phyloP scores from a whole-genome alignment of 2,113 vertebrate species.

The Tichodroma muraria region DNA sequence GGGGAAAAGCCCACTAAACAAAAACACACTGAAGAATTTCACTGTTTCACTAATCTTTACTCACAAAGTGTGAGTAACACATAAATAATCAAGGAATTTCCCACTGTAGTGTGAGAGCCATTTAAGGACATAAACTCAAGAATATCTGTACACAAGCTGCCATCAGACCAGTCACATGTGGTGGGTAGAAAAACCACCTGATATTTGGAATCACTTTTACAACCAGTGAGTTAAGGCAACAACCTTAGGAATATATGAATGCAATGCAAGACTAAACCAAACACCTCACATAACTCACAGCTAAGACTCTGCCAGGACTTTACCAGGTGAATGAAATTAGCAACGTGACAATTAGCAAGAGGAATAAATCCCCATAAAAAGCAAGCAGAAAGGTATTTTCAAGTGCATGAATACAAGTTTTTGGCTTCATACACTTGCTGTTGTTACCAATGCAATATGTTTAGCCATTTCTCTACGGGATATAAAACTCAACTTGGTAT shows the following conservation, averaged over 20 bases:
- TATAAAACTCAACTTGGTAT: neutral
- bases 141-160: neutral
- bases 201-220: neutral
- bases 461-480: neutral
- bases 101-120: fast-evolving
- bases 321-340: neutral
- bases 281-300: neutral
- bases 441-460: neutral
- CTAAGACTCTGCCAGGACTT: neutral
- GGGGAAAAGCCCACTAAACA: neutral
- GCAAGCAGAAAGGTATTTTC: neutral
- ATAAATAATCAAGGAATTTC: neutral
- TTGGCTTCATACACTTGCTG: neutral
- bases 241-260: conserved; percentile 7
- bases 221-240: fast-evolving
- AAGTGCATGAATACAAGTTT: neutral
- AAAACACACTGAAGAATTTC: neutral
- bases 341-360: neutral
- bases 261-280: conserved; percentile 11
- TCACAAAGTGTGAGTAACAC: neutral
- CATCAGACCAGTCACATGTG: neutral
- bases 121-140: neutral
- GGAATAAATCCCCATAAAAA: neutral
- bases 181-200: neutral
- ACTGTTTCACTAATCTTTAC: neutral